Evolutionary conservation across 2,888 invertebrate genomes (phyloP).

Genomic region (Mythimna impura): DNA sequence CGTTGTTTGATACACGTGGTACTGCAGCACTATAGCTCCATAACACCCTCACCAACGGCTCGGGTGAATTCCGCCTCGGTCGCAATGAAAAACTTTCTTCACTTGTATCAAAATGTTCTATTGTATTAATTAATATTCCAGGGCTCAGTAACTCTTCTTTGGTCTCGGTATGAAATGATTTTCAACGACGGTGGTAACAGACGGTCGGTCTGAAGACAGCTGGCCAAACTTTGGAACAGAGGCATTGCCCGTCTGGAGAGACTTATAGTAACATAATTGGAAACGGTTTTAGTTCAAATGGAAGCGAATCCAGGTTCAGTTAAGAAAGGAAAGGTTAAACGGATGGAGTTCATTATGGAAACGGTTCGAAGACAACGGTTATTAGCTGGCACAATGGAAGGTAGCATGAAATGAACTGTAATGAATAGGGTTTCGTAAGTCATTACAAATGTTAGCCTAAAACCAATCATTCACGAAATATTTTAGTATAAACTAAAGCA

Average conservation of each 20-base stretch:
- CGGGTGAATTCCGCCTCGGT: no score
- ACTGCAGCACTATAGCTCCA: no score
- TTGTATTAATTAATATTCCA: no score
- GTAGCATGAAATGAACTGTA: conserved; percentile 11
- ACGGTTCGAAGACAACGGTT: conserved; percentile 3
- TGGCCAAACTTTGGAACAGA: background rate
- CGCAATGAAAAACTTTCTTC: no score
- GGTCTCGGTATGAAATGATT: no score
- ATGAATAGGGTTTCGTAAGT: conserved; percentile 13
- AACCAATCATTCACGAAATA: conserved; percentile 8
- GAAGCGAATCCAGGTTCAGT: background rate
- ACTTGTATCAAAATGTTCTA: no score
- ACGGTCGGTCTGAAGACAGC: background rate
- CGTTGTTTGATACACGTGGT: no score
- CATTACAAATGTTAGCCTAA: background rate
- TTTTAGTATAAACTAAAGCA: background rate
- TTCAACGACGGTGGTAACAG: background rate
- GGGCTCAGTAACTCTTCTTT: background rate
- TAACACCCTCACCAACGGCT: no score
- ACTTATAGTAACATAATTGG: background rate
- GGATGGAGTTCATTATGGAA: background rate
- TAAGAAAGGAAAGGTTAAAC: background rate
- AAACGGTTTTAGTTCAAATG: background rate
- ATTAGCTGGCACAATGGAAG: conserved; percentile 29
- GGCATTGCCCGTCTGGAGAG: background rate